Base-by-base conservation (phyloP, 2,113 vertebrate species). In the Chionomys nivalis region DNA sequence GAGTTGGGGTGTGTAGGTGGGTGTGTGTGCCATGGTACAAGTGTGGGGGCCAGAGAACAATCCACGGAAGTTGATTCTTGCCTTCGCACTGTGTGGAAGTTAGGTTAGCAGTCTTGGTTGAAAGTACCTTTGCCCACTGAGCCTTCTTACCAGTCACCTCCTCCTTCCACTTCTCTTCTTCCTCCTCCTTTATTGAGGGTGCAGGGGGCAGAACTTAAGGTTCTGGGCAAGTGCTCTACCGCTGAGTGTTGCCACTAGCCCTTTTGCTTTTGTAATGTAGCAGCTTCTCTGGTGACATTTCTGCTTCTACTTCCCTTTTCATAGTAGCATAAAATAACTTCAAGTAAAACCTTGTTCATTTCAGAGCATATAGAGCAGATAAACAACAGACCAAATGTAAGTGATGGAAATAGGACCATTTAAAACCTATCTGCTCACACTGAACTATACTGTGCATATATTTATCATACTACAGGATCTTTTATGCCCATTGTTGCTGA, bases 321-420 rank as follows among this genome's bases (percentile, higher is more conserved):
- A 77, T 8, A 36, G 28, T 82, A 68, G 26, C 17, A 89, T 89
- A 75, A 72, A 86, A 93, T 23, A 58, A n/a, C 89, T 95, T 90
- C 65, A 76, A 87, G 93, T 72, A 28, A 86, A 95, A 63, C 81
- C 9, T 14, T 83, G 44, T 90, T 89, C 31, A 81, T 83, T 95
- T 87, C 68, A 44, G 63, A 91, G 55, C 66, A 44, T 36, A 58
- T 3, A 94, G 81, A 81, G 94, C 85, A 83, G 24, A 75, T 49
- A 65, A 55, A 44, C 49, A 68, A 5, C 68, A 23, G 65, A 33
- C 23, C 88, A 31, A 42, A 21, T 91, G 16, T 65, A 28, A 90
- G 44, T 77, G 90, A 61, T 39, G 23, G 75, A 42, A 86, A 86
- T 14, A 23, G 14, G 31, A 55, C 75, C 42, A 65, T 90, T 95